Evolutionary conservation across 2,888 invertebrate species (phyloP).

Genomic region (Rosalia funebris): DNA sequence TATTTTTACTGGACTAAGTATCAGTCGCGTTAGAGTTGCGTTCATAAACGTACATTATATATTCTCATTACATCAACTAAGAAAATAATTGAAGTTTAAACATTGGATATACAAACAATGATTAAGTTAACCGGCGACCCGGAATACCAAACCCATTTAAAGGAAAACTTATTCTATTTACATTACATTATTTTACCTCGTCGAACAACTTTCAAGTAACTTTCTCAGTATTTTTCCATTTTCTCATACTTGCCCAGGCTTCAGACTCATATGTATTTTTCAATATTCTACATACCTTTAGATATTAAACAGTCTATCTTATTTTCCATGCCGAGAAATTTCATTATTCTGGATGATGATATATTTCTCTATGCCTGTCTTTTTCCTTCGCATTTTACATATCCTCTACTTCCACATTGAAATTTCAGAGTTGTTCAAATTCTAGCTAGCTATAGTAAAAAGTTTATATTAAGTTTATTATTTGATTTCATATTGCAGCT

Average conservation of each 20-base stretch:
- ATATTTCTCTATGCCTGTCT: slow-evolving; percentile 56
- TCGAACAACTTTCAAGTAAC: slow-evolving; percentile 44
- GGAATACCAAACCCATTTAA: slow-evolving; percentile 51
- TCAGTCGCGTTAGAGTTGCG: too few species aligned
- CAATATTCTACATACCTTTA: slow-evolving; percentile 61
- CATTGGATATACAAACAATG: slow-evolving; percentile 46
- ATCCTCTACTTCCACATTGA: slow-evolving; percentile 25
- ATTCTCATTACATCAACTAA: slow-evolving; percentile 29
- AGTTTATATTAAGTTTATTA: slow-evolving; percentile 40
- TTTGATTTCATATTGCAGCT: slow-evolving; percentile 32
- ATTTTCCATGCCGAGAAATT: slow-evolving; percentile 61
- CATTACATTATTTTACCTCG: slow-evolving; percentile 54
- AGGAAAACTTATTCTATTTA: slow-evolving; percentile 56
- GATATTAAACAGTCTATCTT: slow-evolving; percentile 62
- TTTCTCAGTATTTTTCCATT: slow-evolving; percentile 56
- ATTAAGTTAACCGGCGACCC: slow-evolving; percentile 50
- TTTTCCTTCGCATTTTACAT: slow-evolving; percentile 19
- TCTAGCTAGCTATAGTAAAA: slow-evolving; percentile 32
- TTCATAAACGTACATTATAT: neutral
- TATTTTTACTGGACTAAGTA: too few species aligned
- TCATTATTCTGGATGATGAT: slow-evolving; percentile 63
- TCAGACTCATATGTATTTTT: slow-evolving; percentile 58
- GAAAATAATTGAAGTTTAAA: slow-evolving; percentile 39
- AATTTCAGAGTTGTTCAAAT: slow-evolving; percentile 37
- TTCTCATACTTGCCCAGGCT: slow-evolving; percentile 43